These are phyloP conservation scores for Nannoperca obscura DNA, from an alignment of 2,797 vertebrate genomes.

Conservation along the genomic window DNA sequence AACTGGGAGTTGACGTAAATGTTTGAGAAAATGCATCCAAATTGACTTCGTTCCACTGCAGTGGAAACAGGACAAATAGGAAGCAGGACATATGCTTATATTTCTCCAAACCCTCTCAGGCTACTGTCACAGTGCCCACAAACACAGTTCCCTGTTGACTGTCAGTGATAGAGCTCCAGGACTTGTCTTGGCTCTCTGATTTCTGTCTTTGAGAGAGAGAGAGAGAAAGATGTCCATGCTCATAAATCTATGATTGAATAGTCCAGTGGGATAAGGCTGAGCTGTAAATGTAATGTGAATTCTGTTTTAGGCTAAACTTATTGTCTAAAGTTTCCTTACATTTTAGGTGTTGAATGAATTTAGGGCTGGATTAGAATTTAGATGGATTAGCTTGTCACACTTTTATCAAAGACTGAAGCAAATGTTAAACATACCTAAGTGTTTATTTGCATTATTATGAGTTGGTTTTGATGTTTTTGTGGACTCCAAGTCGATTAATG, in stretches of 20 bases:
- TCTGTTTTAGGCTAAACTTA: slow-evolving; percentile 62
- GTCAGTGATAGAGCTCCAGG: slow-evolving; percentile 68
- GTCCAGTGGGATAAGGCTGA: slow-evolving; percentile 34
- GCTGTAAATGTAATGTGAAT: slow-evolving; percentile 58
- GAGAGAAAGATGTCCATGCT: slow-evolving; percentile 43
- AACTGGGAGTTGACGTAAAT: slow-evolving; percentile 59
- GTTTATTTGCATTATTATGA: background rate
- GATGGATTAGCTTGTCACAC: background rate
- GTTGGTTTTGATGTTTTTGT: background rate
- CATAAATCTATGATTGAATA: slow-evolving; percentile 43
- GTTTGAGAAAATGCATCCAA: slow-evolving; percentile 60
- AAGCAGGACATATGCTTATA: slow-evolving; percentile 77
- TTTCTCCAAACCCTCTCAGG: slow-evolving; percentile 67
- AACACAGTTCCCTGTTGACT: slow-evolving; percentile 70
- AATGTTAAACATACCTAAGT: background rate
- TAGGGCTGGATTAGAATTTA: slow-evolving; percentile 11
- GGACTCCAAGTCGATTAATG: background rate
- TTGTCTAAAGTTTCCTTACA: slow-evolving; percentile 24
- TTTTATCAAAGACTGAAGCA: background rate
- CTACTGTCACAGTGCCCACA: slow-evolving; percentile 71
- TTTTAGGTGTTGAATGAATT: slow-evolving; percentile 29
- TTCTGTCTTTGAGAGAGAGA: slow-evolving; percentile 65
- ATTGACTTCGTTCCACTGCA: slow-evolving; percentile 62
- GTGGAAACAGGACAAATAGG: slow-evolving; percentile 69
- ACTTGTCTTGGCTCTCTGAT: slow-evolving; percentile 70